Conservation (phyloP, 2,888 invertebrate genomes). For the Alloscopus bannaensis region DNA sequence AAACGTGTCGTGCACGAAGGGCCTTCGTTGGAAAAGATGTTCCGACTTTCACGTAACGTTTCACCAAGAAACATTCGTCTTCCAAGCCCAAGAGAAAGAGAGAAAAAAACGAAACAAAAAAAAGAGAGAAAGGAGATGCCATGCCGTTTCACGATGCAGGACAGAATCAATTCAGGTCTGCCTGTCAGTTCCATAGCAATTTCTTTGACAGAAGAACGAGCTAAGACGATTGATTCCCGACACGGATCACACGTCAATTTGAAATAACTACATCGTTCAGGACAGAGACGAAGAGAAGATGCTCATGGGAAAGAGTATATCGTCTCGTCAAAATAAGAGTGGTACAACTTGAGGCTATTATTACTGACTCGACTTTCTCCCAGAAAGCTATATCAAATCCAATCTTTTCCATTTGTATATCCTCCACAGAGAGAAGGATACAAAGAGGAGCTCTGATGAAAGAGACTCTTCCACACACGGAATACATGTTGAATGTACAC, state of each 20-base stretch:
- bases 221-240: conserved; percentile 66
- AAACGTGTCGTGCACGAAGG: neutral
- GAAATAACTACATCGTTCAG: conserved; percentile 63
- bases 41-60: no score
- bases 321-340: conserved; percentile 44
- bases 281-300: conserved; percentile 48
- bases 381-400: conserved; percentile 35
- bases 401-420: neutral
- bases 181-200: conserved; percentile 65
- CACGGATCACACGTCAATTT: conserved; percentile 67
- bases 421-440: neutral
- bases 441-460: neutral
- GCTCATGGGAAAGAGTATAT: conserved; percentile 55
- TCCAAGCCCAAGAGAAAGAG: neutral
- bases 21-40: neutral
- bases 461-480: neutral
- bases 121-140: conserved; percentile 54
- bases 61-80: no score
- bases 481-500: no score
- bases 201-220: conserved; percentile 65
- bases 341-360: conserved; percentile 58
- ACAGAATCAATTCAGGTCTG: conserved; percentile 65
- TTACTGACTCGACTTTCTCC: conserved; percentile 23
- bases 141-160: conserved; percentile 52
- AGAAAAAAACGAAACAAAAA: neutral